Evolutionary conservation across 1,140 invertebrate genomes (phyloP), one percentile per base, ranked within the genome.

Genomic region (Polyergus mexicanus): DNA sequence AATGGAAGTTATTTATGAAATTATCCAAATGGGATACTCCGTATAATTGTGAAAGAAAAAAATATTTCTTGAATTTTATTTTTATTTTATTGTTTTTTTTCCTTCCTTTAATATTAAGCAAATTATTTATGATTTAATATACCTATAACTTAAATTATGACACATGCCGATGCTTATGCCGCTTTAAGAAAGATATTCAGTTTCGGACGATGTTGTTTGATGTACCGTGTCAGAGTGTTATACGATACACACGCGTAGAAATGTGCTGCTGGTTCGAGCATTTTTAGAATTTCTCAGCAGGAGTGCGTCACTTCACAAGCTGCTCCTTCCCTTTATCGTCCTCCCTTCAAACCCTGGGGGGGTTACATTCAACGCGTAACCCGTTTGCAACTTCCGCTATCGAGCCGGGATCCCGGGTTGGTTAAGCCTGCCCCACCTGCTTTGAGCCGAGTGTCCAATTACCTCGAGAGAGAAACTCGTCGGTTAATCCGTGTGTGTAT

Each of bases 241-340:
- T 68, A 54, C 28, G 25, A 72, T 47, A 74, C 78, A 83, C 41
- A 69, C 62, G 72, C 22, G 44, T 65, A 84, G 81, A 65, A 76
- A 63, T 22, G 38, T 51, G 35, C 41, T 47, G 47, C 47, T 25
- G 54, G 3, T 25, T 25, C 38, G 41, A 44, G 25, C 62, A 69
- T 85, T 85, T 88, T 85, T 75, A 85, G 68, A 74, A 71, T 19
- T 44, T 65, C 86, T 78, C 60, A 38, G 72, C 66, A 22, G 54
- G 68, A 78, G 41, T 11, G n/a, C 25, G 47, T 51, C 47, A 7
- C 3, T 54, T 62, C 38, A 28, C 65, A 56, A 81, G 25, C 25
- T 35, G n/a, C 6, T 76, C 11, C 41, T 28, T 54, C 28, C 41
- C 56, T 22, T 75, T 62, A 3, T 28, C 25, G 32, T 0, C 4